Conservation (phyloP, 2,113 vertebrate genomes). For the Pristiophorus japonicus region DNA sequence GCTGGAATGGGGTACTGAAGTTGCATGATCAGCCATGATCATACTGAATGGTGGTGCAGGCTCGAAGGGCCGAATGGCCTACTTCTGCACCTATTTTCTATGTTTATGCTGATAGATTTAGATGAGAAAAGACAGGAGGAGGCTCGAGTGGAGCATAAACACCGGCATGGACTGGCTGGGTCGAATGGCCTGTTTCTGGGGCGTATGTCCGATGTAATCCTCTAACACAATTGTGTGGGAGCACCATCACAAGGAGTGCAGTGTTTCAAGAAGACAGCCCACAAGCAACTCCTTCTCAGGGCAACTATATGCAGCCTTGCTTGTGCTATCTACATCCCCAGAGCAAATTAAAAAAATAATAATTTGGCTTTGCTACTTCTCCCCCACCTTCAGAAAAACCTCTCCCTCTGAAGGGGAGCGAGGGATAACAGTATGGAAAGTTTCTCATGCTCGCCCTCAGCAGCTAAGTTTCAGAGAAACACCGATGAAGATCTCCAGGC, state of each 20-base stretch:
- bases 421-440: not conserved
- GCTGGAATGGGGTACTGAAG: too few relatives aligned
- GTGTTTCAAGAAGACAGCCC: not conserved
- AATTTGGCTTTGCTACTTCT: not conserved
- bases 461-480: not conserved
- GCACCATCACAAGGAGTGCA: not conserved
- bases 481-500: not conserved
- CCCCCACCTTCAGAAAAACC: too few relatives aligned
- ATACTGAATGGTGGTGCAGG: too few relatives aligned
- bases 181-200: too few relatives aligned
- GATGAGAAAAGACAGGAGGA: too few relatives aligned
- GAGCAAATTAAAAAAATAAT: not conserved
- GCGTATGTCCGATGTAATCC: too few relatives aligned
- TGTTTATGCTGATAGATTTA: too few relatives aligned
- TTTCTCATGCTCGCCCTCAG: not conserved
- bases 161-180: too few relatives aligned
- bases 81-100: too few relatives aligned
- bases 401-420: not conserved
- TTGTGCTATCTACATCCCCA: not conserved
- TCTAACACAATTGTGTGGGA: not conserved
- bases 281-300: not conserved
- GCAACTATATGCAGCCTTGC: not conserved
- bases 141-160: too few relatives aligned
- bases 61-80: too few relatives aligned
- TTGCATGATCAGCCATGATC: too few relatives aligned